Evolutionary conservation across 2,797 vertebrate species (phyloP).

Genomic region (Pelochelys cantorii): DNA sequence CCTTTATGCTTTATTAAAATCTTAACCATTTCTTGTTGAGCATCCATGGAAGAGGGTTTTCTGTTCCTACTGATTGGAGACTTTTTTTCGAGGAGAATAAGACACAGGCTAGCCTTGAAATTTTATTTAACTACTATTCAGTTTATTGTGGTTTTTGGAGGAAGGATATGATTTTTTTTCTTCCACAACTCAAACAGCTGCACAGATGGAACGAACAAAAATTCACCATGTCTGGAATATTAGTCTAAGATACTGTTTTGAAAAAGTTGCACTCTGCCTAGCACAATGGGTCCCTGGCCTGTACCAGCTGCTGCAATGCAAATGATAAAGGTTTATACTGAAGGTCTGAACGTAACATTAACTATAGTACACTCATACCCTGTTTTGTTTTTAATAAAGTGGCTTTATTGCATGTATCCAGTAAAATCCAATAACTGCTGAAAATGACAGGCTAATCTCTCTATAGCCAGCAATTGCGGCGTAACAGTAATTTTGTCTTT

Average conservation of each 20-base stretch:
- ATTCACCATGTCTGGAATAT: background rate
- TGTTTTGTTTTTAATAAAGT: conserved; percentile 20
- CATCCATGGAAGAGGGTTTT: background rate
- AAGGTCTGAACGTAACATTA: background rate
- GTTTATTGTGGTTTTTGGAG: background rate
- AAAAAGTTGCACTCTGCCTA: background rate
- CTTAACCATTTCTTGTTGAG: background rate
- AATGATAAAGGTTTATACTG: background rate
- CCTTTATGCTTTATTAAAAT: background rate
- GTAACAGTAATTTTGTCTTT: conserved; percentile 49
- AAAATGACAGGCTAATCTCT: conserved; percentile 47
- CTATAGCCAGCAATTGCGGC: conserved; percentile 49
- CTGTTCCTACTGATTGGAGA: background rate
- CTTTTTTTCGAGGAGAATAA: background rate
- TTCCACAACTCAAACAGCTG: background rate
- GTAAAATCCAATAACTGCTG: conserved; percentile 51
- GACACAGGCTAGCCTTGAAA: background rate
- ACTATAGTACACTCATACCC: conserved; percentile 17
- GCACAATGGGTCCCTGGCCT: background rate
- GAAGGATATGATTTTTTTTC: background rate
- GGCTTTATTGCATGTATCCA: conserved; percentile 25
- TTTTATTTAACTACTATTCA: background rate
- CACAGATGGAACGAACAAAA: background rate
- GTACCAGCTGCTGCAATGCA: background rate
- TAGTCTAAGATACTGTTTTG: background rate